Evolutionary conservation across 2,113 vertebrate species (phyloP).

Genomic region (Ciconia stormi): DNA sequence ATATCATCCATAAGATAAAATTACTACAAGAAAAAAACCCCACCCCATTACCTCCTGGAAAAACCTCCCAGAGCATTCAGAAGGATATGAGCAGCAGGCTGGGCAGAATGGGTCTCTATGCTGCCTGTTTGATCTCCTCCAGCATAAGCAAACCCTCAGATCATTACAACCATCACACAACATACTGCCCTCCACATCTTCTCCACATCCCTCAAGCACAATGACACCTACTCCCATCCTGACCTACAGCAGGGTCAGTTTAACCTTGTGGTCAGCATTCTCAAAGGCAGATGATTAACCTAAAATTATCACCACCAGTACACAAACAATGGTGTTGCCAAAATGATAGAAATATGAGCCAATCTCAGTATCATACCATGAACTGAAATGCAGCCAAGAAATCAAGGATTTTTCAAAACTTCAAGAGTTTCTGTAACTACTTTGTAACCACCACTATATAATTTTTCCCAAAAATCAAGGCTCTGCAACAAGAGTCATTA

Average conservation of each 20-base stretch:
- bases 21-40: not conserved
- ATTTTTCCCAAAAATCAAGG: not conserved
- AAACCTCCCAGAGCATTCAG: not conserved
- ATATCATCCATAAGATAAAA: not conserved
- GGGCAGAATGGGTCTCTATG: not conserved
- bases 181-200: fast-evolving
- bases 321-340: fast-evolving
- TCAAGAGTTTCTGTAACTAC: not conserved
- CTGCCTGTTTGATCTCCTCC: not conserved
- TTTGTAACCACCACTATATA: not conserved
- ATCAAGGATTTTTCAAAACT: not conserved
- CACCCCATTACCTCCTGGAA: not conserved
- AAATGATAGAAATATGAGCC: not conserved
- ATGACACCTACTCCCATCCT: not conserved
- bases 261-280: not conserved
- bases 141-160: not conserved
- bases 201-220: not conserved
- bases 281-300: not conserved
- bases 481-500: not conserved
- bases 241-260: not conserved
- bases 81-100: not conserved
- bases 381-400: not conserved
- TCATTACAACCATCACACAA: not conserved
- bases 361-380: not conserved
- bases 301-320: not conserved